Conservation (phyloP, 2,888 invertebrate species). For the Cremastinae sp. region DNA sequence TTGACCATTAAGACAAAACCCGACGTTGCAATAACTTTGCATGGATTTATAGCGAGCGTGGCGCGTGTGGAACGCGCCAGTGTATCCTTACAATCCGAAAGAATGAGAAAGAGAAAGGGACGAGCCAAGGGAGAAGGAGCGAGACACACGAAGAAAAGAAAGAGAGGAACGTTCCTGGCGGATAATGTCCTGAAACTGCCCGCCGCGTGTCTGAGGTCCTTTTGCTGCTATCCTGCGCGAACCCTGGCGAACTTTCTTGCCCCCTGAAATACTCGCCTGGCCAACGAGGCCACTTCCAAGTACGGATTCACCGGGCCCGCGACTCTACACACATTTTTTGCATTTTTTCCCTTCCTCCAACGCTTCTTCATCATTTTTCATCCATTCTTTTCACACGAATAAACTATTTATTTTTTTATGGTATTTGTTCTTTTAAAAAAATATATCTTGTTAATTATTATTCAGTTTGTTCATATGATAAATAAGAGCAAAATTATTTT, state of each 20-base stretch:
- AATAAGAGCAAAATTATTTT: no score
- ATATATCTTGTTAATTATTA: no score
- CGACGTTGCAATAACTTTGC: constrained; percentile 76
- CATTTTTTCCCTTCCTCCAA: no score
- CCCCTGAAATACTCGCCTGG: constrained; percentile 54
- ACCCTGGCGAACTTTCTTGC: constrained; percentile 46
- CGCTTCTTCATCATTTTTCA: no score
- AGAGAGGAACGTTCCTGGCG: constrained; percentile 43
- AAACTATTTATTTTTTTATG: no score
- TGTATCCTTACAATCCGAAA: constrained; percentile 42
- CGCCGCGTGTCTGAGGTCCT: constrained; percentile 57
- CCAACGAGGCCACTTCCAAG: constrained; percentile 50
- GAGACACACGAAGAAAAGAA: constrained; percentile 33
- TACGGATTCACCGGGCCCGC: constrained; percentile 27
- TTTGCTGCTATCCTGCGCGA: constrained; percentile 48
- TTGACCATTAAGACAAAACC: constrained; percentile 78
- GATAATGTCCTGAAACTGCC: constrained; percentile 58
- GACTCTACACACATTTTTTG: no score
- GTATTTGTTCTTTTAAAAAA: no score
- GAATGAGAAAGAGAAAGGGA: constrained; percentile 36
- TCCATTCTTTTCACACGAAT: no score
- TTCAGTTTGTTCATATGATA: no score
- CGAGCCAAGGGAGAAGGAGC: constrained; percentile 26
- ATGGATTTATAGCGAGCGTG: constrained; percentile 75
- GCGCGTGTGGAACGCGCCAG: constrained; percentile 60